Base-by-base conservation (phyloP, 2,888 invertebrate genomes). In the Lysandra bellargus region DNA sequence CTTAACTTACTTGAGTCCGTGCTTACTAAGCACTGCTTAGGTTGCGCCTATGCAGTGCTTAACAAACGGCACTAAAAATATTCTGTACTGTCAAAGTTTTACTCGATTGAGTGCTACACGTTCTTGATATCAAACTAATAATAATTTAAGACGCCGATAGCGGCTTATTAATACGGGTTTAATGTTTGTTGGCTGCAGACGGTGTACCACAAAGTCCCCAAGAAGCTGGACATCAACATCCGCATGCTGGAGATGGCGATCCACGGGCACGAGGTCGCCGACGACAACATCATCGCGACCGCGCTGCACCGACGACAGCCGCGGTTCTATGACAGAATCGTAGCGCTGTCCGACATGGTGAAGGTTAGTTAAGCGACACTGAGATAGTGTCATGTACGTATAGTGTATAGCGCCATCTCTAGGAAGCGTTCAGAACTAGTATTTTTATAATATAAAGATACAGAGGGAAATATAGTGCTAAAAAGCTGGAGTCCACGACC, bases 211-310 rank as follows among this genome's bases (percentile, higher is more conserved):
- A 85, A 86, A 72, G 86, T 92, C 0, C 89, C 90, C 0, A 84
- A 91, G 40, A 86, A 95, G 79, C 89, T 96, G 7, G 89, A 93
- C 40, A 84, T 95, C 5, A 85, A 86, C 7, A 86, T 95, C 14
- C 95, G 95, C 80, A 95, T 96, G 85, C 78, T 95, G 33, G 96
- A 96, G 84, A 89, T 96, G 86, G 94, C 96, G 0, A 85, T 97
- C 12, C 96, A 95, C 85, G 97, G 97, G 0, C 96, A 95, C 85
- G 85, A 90, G n/a, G 94, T 96, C 1, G 92, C 95, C 0, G 95
- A 95, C 74, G 95, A 95, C 0, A 90, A 94, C 49, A 91, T 96
- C 1, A 86, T 95, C 75, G 84, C 85, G 60, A 87, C 91, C 0
- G 95, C 95, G 0, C 81, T 92, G 14, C 92, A 94, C 23, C 89